These are phyloP conservation scores for Metalampra italica DNA, from an alignment of 2,888 invertebrate species.

Conservation along the genomic window DNA sequence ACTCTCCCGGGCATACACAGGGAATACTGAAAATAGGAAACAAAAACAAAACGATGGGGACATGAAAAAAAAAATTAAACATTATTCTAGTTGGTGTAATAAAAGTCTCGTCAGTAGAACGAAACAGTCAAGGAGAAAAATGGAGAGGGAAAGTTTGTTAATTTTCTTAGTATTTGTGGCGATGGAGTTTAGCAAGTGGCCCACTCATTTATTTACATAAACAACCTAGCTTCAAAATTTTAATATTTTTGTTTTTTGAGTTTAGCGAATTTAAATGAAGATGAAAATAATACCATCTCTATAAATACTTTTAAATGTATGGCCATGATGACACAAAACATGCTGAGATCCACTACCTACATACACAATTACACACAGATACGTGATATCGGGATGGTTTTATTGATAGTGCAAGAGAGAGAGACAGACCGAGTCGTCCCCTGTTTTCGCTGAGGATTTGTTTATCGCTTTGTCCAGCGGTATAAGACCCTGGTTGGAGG, in stretches of 20 bases:
- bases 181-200: slow-evolving; percentile 7
- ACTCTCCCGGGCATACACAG: slow-evolving; percentile 78
- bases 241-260: not conserved
- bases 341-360: slow-evolving; percentile 67
- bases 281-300: slow-evolving; percentile 4
- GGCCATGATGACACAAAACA: slow-evolving; percentile 55
- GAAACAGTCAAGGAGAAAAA: slow-evolving; percentile 13
- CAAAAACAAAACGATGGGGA: slow-evolving; percentile 41
- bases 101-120: slow-evolving; percentile 7
- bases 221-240: slow-evolving; percentile 14
- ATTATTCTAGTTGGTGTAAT: slow-evolving; percentile 16
- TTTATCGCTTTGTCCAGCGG: slow-evolving; percentile 75
- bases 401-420: slow-evolving; percentile 56
- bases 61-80: slow-evolving; percentile 27
- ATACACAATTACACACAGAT: slow-evolving; percentile 58
- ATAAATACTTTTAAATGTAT: slow-evolving; percentile 10
- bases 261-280: slow-evolving; percentile 11
- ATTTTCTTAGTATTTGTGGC: slow-evolving; percentile 13
- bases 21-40: slow-evolving; percentile 72
- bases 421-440: slow-evolving; percentile 75
- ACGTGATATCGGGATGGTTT: slow-evolving; percentile 45
- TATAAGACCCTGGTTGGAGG: slow-evolving; percentile 72
- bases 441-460: slow-evolving; percentile 71
- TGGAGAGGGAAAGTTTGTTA: slow-evolving; percentile 7
- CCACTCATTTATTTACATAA: slow-evolving; percentile 3